Conservation (phyloP, 2,888 invertebrate species). For the Troilus luridus region DNA sequence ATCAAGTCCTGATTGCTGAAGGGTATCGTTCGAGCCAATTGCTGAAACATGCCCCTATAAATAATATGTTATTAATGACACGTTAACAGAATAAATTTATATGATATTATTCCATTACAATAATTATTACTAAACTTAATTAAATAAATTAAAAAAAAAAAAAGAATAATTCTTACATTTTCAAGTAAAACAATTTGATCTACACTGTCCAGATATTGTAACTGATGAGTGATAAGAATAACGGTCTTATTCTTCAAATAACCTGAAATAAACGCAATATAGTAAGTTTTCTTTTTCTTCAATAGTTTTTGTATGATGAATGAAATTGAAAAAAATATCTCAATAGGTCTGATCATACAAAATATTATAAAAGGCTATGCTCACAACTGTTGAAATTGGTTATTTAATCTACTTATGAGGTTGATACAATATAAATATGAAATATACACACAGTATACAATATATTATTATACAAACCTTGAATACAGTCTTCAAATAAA, state of each 20-base stretch:
- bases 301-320: too few species aligned
- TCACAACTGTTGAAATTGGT: too few species aligned
- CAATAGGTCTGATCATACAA: too few species aligned
- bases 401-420: too few species aligned
- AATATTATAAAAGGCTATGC: too few species aligned
- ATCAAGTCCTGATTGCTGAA: conserved; percentile 82
- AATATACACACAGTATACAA: not conserved
- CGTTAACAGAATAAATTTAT: not conserved
- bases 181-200: conserved; percentile 73
- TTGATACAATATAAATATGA: not conserved
- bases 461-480: conserved; percentile 62
- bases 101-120: not conserved
- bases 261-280: conserved; percentile 71
- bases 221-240: conserved; percentile 86
- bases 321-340: too few species aligned
- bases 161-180: conserved; percentile 68
- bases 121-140: not conserved
- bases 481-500: conserved; percentile 73
- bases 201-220: conserved; percentile 82
- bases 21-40: conserved; percentile 77
- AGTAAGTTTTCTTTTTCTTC: too few species aligned
- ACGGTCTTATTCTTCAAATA: conserved; percentile 78
- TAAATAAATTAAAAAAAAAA: not conserved
- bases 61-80: conserved; percentile 51
- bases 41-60: conserved; percentile 71